Conservation (phyloP, 2,888 invertebrate species). For the Dryocosmus kuriphilus region DNA sequence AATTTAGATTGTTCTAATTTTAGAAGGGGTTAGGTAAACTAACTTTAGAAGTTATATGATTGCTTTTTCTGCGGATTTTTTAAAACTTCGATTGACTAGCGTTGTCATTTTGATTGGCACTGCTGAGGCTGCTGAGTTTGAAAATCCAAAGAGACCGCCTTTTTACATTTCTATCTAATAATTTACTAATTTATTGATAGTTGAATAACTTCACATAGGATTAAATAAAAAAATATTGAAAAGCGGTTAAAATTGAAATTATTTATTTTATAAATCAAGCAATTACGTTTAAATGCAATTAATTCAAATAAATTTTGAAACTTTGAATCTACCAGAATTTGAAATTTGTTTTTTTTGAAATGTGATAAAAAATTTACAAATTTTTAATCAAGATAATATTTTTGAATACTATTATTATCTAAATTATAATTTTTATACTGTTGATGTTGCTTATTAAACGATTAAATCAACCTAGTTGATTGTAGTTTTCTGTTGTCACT, state of each 20-base stretch:
- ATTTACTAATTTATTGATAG: too few relatives aligned
- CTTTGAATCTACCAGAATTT: not conserved
- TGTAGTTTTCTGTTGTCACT: not conserved
- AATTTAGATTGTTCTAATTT: not conserved
- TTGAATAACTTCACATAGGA: not conserved
- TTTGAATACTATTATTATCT: too few relatives aligned
- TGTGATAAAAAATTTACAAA: not conserved
- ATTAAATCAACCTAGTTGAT: not conserved
- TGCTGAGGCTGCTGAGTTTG: not conserved
- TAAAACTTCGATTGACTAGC: not conserved
- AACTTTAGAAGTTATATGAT: not conserved
- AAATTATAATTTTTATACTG: too few relatives aligned
- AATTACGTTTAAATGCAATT: too few relatives aligned
- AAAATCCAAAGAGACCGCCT: too few relatives aligned
- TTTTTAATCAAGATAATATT: not conserved
- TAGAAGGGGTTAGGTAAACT: not conserved
- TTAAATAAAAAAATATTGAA: not conserved
- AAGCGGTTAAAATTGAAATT: too few relatives aligned
- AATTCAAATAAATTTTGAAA: not conserved
- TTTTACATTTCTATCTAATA: too few relatives aligned
- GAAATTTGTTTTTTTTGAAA: not conserved
- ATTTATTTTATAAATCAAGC: too few relatives aligned
- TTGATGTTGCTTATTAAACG: not conserved
- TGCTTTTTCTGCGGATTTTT: not conserved
- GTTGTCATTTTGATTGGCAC: not conserved